These are phyloP conservation scores for Tenthredo scrophulariae DNA, from an alignment of 2,888 invertebrate genomes.

Conservation along the genomic window DNA sequence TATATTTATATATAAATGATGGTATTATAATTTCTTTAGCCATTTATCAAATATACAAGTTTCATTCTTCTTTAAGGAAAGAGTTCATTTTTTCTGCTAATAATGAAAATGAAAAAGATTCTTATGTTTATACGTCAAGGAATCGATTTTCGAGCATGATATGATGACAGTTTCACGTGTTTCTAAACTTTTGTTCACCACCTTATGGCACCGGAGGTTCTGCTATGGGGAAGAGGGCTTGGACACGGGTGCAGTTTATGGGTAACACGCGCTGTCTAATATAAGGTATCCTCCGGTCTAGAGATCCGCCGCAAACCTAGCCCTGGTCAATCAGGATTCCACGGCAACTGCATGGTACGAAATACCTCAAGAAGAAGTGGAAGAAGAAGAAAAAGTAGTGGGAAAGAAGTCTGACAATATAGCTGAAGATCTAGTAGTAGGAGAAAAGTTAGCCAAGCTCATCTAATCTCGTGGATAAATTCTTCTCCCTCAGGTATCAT, in stretches of 20 bases:
- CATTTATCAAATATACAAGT: neutral
- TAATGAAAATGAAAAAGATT: neutral
- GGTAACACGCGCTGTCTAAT: conserved; percentile 35
- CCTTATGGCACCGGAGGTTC: neutral
- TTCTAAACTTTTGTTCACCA: conserved; percentile 5
- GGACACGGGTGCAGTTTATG: conserved; percentile 52
- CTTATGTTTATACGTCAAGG: neutral
- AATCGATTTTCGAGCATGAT: neutral
- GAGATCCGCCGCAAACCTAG: conserved; percentile 18
- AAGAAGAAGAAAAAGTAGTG: neutral
- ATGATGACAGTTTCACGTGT: conserved; percentile 35
- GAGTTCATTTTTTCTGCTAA: neutral
- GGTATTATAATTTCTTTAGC: neutral
- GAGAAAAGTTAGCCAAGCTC: neutral
- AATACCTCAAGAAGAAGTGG: conserved; percentile 13
- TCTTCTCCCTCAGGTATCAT: conserved; percentile 6
- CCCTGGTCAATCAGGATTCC: conserved; percentile 51
- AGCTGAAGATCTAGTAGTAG: conserved; percentile 6
- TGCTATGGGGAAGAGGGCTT: neutral
- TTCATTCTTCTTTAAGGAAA: neutral
- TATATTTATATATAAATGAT: neutral
- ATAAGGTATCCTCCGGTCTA: conserved; percentile 21
- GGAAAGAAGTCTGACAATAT: conserved; percentile 33
- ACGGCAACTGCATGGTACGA: conserved; percentile 9
- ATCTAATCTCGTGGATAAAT: conserved; percentile 15